Evolutionary conservation across 2,888 invertebrate species (phyloP).

Genomic region (Drosophila macrospina): DNA sequence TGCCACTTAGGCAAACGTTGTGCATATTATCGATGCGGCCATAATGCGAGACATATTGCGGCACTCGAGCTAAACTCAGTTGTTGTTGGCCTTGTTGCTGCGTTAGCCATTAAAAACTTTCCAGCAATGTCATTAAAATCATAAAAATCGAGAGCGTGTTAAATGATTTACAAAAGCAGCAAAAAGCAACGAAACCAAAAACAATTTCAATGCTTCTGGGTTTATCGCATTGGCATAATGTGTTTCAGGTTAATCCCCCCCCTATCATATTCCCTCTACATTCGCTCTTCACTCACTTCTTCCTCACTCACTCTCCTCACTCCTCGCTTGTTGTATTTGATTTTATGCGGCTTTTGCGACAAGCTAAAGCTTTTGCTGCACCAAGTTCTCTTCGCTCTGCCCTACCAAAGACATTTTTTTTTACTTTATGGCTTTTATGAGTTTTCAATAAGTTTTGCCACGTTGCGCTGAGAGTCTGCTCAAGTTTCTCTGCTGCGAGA

Average conservation of each 20-base stretch:
- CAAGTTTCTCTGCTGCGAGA: background rate
- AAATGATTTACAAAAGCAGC: constrained; percentile 70
- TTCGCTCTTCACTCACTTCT: background rate
- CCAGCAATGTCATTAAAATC: constrained; percentile 72
- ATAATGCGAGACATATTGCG: constrained; percentile 36
- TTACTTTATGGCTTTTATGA: constrained; percentile 68
- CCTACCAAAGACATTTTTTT: constrained; percentile 39
- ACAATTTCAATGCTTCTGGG: constrained; percentile 60
- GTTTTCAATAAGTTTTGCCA: constrained; percentile 69
- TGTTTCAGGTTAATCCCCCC: constrained; percentile 52
- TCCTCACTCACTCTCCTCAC: too few species aligned
- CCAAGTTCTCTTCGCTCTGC: constrained; percentile 1
- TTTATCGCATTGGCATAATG: constrained; percentile 65
- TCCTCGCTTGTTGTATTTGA: constrained; percentile 36
- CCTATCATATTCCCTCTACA: background rate
- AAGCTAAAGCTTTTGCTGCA: constrained; percentile 55
- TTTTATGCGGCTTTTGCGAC: constrained; percentile 61
- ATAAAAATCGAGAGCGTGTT: constrained; percentile 78
- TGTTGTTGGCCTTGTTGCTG: constrained; percentile 32
- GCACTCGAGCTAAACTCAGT: constrained; percentile 5
- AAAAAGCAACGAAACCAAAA: constrained; percentile 36
- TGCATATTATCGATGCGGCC: constrained; percentile 59
- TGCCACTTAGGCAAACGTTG: constrained; percentile 52
- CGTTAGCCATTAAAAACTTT: constrained; percentile 72
- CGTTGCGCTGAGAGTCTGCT: constrained; percentile 14